Percentiles rank a stretch among this genome's conserved stretches.
phyloP scores from a whole-genome alignment of 2,888 invertebrate species.

The Lottia scabra region DNA sequence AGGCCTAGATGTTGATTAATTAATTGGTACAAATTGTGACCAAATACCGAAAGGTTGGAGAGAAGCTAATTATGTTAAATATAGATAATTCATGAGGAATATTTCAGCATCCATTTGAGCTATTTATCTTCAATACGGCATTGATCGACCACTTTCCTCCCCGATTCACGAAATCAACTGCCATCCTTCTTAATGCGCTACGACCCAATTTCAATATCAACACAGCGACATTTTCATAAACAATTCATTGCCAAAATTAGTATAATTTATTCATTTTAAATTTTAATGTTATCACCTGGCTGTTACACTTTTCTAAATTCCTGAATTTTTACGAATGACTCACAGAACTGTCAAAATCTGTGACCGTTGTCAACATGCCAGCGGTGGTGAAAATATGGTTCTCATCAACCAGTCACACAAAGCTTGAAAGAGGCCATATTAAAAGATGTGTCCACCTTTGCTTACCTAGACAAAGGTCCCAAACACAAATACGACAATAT shows the following conservation, averaged over 20 bases:
- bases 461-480: not conserved
- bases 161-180: not conserved
- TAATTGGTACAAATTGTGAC: not conserved
- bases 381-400: not conserved
- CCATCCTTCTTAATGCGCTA: not conserved
- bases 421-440: not conserved
- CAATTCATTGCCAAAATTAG: not conserved
- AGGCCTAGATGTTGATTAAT: not conserved
- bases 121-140: not conserved
- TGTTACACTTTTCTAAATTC: too few relatives aligned
- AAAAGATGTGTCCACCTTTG: not conserved
- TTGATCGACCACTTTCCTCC: not conserved
- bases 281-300: constrained; percentile 4
- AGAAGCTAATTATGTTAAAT: not conserved
- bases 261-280: constrained; percentile 3
- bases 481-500: not conserved
- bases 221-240: not conserved
- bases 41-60: not conserved
- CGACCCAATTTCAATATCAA: constrained; percentile 1
- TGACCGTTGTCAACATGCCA: too few relatives aligned
- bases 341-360: too few relatives aligned
- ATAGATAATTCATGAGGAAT: not conserved
- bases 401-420: not conserved
- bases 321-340: too few relatives aligned
- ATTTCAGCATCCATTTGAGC: too few relatives aligned